phyloP scores from a whole-genome alignment of 2,113 vertebrate genomes.

The Hippocampus guttulatus region DNA sequence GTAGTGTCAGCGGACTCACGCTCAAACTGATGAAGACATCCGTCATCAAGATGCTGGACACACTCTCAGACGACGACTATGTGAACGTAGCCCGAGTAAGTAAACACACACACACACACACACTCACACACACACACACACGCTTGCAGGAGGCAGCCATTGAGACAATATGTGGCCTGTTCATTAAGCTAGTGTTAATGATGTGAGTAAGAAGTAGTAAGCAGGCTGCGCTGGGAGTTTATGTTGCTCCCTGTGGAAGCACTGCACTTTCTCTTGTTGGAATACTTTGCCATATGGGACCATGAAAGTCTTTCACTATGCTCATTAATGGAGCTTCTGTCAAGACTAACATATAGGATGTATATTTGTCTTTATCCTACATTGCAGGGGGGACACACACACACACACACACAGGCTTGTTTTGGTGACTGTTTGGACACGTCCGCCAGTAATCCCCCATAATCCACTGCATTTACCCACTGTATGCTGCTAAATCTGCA shows the following conservation, averaged over 20 bases:
- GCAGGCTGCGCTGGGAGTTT: conserved; percentile 20
- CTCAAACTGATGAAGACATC: conserved; percentile 96
- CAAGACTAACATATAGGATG: conserved; percentile 22
- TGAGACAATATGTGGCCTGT: conserved; percentile 28
- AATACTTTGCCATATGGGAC: conserved; percentile 24
- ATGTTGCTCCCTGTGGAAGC: conserved; percentile 33
- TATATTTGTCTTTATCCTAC: conserved; percentile 41
- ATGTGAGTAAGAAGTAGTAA: conserved; percentile 15
- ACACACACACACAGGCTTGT: conserved; percentile 24
- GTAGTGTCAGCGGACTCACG: conserved; percentile 83
- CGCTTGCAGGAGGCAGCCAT: neutral
- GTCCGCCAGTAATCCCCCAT: conserved; percentile 66
- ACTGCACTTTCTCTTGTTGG: conserved; percentile 30
- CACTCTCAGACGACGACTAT: conserved; percentile 90
- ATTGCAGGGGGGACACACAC: conserved; percentile 38
- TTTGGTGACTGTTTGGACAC: conserved; percentile 58
- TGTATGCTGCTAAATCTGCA: conserved; percentile 60
- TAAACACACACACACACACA: neutral
- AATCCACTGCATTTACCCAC: conserved; percentile 70
- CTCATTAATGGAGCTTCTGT: conserved; percentile 43
- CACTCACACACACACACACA: neutral
- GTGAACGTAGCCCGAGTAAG: conserved; percentile 81
- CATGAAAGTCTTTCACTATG: conserved; percentile 20
- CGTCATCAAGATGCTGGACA: conserved; percentile 89
- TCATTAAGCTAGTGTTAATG: conserved; percentile 40